Evolutionary conservation across 2,113 vertebrate species (phyloP), one percentile per base, ranked within the genome.

Genomic region (Chrysemys picta): DNA sequence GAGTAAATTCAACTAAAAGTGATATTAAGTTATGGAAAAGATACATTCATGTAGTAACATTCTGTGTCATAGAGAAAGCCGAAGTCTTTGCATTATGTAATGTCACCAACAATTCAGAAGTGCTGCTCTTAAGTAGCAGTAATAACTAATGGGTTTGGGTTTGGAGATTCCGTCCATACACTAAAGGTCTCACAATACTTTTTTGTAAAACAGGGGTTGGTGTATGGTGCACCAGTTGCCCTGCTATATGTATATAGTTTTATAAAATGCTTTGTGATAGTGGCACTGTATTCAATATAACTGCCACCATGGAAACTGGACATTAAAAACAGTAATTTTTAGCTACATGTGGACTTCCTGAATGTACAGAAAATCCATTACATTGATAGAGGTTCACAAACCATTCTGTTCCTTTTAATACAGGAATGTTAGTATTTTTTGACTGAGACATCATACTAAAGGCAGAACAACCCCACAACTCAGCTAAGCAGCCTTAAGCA

Each of bases 321-420:
- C 38, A 57, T 57, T 82, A 16, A 38, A 82, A 82, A 56, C 24
- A 17, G 22, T n/a, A 42, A 42, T 6, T 57, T 53, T 81, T 82
- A 56, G 24, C 8, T 42, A n/a, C 14, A 4, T 45, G 53, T 57
- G 25, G 24, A 56, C 14, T 82, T 56, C 25, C 53, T 42, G 13
- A 57, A 45, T 45, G 27, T 29, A 54, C 4, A 88, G 65, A 79
- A 96, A 93, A 92, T 75, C 21, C 22, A 54, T 83, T 75, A 75
- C 10, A 76, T 54, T 47, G 81, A 80, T 62, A 84, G 80, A 27
- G 35, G 85, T 87, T 81, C 85, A 81, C 80, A 83, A 89, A 93
- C 29, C 75, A 50, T 69, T 35, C 38, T 94, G 21, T 38, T 95
- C 86, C 90, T 21, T 95, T 96, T 96, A 50, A 62, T 8, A 89